A percentile compares a stretch with the other conserved stretches of the same genome.
Conservation (phyloP, 2,888 invertebrate genomes). For the Cecidostiba fungosa region DNA sequence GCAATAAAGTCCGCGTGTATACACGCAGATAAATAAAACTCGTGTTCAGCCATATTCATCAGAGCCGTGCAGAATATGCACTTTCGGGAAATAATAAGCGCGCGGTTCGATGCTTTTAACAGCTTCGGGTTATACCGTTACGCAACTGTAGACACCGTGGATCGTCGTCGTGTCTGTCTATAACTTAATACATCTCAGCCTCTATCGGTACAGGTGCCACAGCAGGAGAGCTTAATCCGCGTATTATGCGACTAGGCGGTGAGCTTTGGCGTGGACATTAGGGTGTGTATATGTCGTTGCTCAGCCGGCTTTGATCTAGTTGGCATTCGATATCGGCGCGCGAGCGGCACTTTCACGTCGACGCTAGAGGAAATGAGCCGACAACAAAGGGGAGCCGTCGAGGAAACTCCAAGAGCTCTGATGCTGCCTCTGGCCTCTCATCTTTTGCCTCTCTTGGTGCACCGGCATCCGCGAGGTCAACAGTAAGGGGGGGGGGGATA, state of each 20-base stretch:
- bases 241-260: background rate
- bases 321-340: constrained; percentile 29
- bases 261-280: background rate
- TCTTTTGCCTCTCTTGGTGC: background rate
- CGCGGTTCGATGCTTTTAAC: too few species aligned
- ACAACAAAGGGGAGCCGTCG: background rate
- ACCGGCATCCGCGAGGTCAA: background rate
- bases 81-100: too few species aligned
- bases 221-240: background rate
- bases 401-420: background rate
- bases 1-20: background rate
- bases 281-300: background rate
- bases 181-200: constrained; percentile 7
- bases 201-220: background rate
- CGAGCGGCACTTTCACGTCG: background rate
- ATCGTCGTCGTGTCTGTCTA: too few species aligned
- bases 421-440: background rate
- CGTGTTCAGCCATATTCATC: too few species aligned
- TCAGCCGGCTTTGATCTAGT: constrained; percentile 42
- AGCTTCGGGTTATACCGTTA: too few species aligned
- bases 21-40: background rate
- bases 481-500: background rate
- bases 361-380: constrained; percentile 4
- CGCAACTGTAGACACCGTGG: background rate
- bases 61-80: too few species aligned